Percentiles rank a stretch among this genome's conserved stretches.
Evolutionary conservation across 1,140 invertebrate species (phyloP).

Genomic region (Glossosoma conforme): DNA sequence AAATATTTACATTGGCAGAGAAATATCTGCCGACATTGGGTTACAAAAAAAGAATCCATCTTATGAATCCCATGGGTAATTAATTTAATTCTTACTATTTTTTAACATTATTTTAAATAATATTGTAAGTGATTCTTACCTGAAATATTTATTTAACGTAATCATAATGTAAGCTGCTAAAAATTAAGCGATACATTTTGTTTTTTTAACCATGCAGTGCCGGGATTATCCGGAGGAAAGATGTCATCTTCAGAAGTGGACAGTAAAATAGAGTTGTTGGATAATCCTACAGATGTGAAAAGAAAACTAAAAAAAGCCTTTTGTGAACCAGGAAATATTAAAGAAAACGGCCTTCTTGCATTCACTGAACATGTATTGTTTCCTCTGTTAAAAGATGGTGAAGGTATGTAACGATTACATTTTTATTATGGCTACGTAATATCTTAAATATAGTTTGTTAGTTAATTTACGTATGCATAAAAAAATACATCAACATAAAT

Average conservation of each 20-base stretch:
- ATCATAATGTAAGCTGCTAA: too few species aligned
- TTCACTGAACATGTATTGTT: constrained; percentile 95
- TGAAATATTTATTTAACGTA: too few species aligned
- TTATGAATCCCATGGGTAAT: constrained; percentile 99
- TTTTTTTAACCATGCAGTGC: constrained; percentile 52
- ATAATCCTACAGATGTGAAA: constrained; percentile 80
- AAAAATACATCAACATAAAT: too few species aligned
- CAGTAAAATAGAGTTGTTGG: constrained; percentile 97
- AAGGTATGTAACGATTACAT: too few species aligned
- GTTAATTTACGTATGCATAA: too few species aligned
- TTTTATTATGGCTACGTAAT: too few species aligned
- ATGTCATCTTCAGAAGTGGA: constrained; percentile 99
- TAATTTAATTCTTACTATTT: too few species aligned
- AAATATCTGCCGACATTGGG: constrained; percentile 93
- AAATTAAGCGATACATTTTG: too few species aligned
- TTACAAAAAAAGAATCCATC: constrained; percentile 89
- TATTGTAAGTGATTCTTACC: too few species aligned
- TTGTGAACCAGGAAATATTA: constrained; percentile 95
- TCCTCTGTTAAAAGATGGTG: constrained; percentile 67
- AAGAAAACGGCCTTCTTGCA: constrained; percentile 92
- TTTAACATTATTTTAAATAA: too few species aligned
- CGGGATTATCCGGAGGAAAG: constrained; percentile 81
- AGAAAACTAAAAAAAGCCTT: constrained; percentile 97
- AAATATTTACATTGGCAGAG: constrained; percentile 98
- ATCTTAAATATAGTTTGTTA: too few species aligned